Conservation (phyloP, 2,113 vertebrate genomes). For the Serinus canaria region DNA sequence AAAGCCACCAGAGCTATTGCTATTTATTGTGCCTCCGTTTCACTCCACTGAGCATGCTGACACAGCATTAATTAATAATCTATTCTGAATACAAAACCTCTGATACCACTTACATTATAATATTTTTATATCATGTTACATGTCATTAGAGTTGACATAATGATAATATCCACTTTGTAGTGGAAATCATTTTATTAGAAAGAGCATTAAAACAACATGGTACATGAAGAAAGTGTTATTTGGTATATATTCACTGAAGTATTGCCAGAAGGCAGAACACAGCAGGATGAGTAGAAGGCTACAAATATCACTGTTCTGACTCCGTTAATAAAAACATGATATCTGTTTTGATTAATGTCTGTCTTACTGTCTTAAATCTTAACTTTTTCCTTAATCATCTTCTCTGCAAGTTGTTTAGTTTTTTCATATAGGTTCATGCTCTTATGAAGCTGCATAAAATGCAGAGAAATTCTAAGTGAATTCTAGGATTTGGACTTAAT, state of each 20-base stretch:
- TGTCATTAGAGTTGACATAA: not conserved
- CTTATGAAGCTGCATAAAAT: not conserved
- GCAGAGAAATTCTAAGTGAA: not conserved
- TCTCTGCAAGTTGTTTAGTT: not conserved
- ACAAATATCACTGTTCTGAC: not conserved
- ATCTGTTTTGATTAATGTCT: not conserved
- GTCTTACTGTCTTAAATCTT: not conserved
- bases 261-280: not conserved
- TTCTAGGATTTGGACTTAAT: not conserved
- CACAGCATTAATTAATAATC: not conserved
- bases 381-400: not conserved
- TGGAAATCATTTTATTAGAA: not conserved
- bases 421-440: not conserved
- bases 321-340: not conserved
- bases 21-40: not conserved
- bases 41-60: not conserved
- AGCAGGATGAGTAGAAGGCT: not conserved
- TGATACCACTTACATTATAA: not conserved
- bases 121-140: not conserved
- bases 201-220: not conserved
- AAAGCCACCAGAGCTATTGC: not conserved
- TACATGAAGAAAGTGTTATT: not conserved
- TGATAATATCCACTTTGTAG: not conserved
- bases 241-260: not conserved
- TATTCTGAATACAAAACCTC: not conserved